Conservation (phyloP, 2,797 vertebrate species). For the Valencia hispanica region DNA sequence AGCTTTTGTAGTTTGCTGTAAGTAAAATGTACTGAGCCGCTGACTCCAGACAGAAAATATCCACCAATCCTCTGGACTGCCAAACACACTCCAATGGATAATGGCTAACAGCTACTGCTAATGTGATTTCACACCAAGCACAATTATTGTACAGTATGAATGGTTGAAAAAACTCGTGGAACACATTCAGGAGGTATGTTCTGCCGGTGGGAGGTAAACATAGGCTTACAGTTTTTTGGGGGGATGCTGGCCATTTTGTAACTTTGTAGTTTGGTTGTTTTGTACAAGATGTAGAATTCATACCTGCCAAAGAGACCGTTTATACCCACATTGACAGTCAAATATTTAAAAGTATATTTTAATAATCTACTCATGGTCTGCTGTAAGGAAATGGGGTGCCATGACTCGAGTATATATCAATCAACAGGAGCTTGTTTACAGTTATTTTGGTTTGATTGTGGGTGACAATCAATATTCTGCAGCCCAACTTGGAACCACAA, state of each 20-base stretch:
- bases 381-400: neutral
- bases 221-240: conserved; percentile 9
- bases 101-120: conserved; percentile 73
- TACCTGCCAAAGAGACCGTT: neutral
- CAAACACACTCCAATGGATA: conserved; percentile 72
- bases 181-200: conserved; percentile 40
- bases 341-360: too few species aligned
- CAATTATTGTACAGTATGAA: conserved; percentile 67
- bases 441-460: neutral
- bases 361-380: neutral
- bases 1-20: conserved; percentile 74
- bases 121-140: conserved; percentile 75
- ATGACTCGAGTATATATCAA: neutral
- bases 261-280: neutral
- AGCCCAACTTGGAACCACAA: neutral
- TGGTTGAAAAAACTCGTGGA: conserved; percentile 54
- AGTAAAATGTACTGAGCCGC: conserved; percentile 83
- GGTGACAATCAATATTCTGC: neutral
- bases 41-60: conserved; percentile 79
- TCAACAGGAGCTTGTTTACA: neutral
- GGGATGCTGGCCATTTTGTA: neutral
- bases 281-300: neutral
- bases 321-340: neutral
- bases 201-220: conserved; percentile 22
- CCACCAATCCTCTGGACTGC: conserved; percentile 75